These are phyloP conservation scores for Panzeria rudis DNA, from an alignment of 2,888 invertebrate genomes.

Conservation along the genomic window DNA sequence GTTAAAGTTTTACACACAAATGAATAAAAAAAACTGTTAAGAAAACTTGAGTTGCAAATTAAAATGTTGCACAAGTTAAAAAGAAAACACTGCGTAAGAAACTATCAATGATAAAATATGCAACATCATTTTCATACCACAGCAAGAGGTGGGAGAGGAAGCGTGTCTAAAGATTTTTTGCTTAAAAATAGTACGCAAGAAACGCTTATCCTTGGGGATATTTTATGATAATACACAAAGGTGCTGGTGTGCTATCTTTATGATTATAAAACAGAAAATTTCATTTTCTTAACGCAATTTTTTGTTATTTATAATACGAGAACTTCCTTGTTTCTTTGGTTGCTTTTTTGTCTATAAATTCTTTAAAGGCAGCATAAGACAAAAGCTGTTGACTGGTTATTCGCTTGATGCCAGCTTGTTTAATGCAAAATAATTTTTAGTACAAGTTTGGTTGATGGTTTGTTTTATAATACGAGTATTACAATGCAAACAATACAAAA, in stretches of 20 bases:
- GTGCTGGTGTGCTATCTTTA: conserved; percentile 31
- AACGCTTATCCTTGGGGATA: conserved; percentile 67
- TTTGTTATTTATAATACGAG: conserved; percentile 11
- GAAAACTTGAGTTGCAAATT: conserved; percentile 62
- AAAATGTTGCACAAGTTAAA: conserved; percentile 55
- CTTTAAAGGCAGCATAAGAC: conserved; percentile 52
- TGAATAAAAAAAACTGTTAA: conserved; percentile 4
- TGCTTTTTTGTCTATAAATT: conserved; percentile 47
- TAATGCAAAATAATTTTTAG: conserved; percentile 51
- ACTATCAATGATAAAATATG: conserved; percentile 54
- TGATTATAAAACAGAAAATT: conserved; percentile 61
- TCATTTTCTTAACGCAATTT: conserved; percentile 63
- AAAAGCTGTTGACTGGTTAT: conserved; percentile 35
- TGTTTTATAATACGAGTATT: conserved; percentile 24
- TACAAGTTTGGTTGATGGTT: conserved; percentile 36
- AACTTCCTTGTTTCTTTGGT: conserved; percentile 16
- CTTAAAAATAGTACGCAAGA: conserved; percentile 39
- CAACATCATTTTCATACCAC: conserved; percentile 20
- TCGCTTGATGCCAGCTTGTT: conserved; percentile 26
- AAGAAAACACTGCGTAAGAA: background rate
- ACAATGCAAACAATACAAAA: conserved; percentile 54
- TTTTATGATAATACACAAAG: conserved; percentile 63
- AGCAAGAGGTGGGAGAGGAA: background rate
- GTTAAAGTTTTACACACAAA: conserved; percentile 8
- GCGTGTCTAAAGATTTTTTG: background rate